Evolutionary conservation across 1,140 invertebrate genomes (phyloP), one percentile per base, ranked within the genome.

Genomic region (Epicauta chinensis): DNA sequence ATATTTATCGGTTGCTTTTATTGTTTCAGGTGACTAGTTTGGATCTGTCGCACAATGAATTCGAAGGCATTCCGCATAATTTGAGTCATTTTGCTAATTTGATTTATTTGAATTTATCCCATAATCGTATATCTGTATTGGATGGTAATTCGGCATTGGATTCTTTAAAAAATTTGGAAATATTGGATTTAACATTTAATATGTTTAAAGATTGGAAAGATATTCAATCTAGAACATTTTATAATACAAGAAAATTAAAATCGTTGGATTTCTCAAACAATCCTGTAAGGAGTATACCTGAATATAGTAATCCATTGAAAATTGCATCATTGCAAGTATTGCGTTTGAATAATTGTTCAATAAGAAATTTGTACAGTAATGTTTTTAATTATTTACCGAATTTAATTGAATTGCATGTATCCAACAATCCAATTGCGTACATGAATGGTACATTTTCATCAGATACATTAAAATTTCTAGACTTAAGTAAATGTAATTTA

Each of bases 401-500:
- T 49, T 65, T 82, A 42, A 73, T 71, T 58, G 68, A 72, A 3
- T 61, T 82, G 1, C 74, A 72, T 47, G 53, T 82, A 44, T 73
- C 71, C 36, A 65, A 70, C 15, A 82, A 82, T 61, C 73, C 74
- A 2, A 55, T 81, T 14, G 50, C 52, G 1, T 66, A 65, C 41
- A 58, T 81, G 38, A 66, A 73, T 43, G 52, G 50, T 3, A 68
- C 66, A 23, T 55, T 81, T 7, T 66, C 71, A 34, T 80, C 79
- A 16, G 55, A 68, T 2, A 76, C 73, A 10, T 55, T 82, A n/a
- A 71, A 72, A 31, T 68, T 61, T 34, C 63, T 82, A 2, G 76
- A 81, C 50, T 55, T 81, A 13, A 81, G 74, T 51, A 73, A 77
- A 39, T 79, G 77, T 61, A 70, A 71, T 48, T 59, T 82, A 12